Evolutionary conservation across 2,113 vertebrate species (phyloP), one percentile per base, ranked within the genome.

Genomic region (Crotalus horridus): DNA sequence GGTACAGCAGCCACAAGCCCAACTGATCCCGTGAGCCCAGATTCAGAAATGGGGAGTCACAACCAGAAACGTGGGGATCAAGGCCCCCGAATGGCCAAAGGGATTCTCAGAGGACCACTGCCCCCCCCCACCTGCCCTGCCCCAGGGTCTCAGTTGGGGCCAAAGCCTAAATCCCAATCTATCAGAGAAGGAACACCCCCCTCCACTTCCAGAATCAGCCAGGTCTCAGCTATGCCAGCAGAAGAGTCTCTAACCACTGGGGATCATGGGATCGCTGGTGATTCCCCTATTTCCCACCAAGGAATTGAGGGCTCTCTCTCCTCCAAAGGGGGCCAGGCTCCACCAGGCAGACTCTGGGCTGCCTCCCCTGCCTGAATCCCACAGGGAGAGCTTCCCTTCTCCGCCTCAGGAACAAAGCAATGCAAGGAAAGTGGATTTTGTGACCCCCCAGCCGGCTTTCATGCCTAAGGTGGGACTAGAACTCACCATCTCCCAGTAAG

Each of bases 211-310:
- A 64, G 26, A 64, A 10, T 64, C 59, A 64, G 26, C 26, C 26
- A 64, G 26, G 3, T 64, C 61, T 26, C 61, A 64, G 3, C 26
- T 64, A 64, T 64, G 61, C 3, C 61, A 64, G 3, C 61, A 29
- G 26, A n/a, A 64, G 26, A 12, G 11, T 64, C 61, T 64, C 61
- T 64, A 64, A 29, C 26, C 61, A n/a, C 26, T 64, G 11, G 61
- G 4, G 26, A 64, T 64, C 26, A n/a, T 6, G 1, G 61, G 12
- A 13, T 69, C 1, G 0, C 0, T 0, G 0, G 29, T n/a, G 29
- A 12, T n/a, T 69, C 15, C 1, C 61, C 29, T 0, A 5, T n/a
- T 69, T n/a, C 29, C 4, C 12, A 11, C 15, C 12, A 13, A 15
- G 3, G 69, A 74, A 39, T 20, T 17, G n/a, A 2, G n/a, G 69